Evolutionary conservation across 2,797 vertebrate species (phyloP).

Genomic region (Novumbra hubbsi): DNA sequence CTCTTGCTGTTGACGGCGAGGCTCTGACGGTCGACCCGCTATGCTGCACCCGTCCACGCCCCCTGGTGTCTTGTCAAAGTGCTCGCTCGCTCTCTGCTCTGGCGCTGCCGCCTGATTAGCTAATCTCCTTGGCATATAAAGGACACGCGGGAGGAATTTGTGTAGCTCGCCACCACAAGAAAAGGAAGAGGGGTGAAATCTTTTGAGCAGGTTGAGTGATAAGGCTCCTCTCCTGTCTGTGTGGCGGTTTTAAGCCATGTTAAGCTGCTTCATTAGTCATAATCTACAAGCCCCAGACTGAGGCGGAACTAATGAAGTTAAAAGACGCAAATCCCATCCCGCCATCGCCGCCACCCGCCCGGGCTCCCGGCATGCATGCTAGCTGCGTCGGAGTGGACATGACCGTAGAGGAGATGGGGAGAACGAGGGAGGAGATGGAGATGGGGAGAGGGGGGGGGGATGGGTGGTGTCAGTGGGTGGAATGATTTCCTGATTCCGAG

Average conservation of each 20-base stretch:
- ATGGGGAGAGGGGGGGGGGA: background rate
- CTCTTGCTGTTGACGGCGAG: background rate
- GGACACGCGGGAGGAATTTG: conserved; percentile 67
- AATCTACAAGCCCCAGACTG: conserved; percentile 80
- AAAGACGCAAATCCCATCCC: conserved; percentile 78
- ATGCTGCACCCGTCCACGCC: background rate
- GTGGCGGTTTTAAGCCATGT: conserved; percentile 72
- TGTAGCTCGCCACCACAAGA: conserved; percentile 64
- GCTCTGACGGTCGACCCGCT: background rate
- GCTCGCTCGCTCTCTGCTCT: conserved; percentile 16
- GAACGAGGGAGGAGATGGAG: background rate
- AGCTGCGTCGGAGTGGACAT: background rate
- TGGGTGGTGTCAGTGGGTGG: background rate
- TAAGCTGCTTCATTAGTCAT: conserved; percentile 85
- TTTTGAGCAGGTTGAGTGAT: conserved; percentile 81
- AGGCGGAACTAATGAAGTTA: conserved; percentile 80
- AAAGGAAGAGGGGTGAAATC: conserved; percentile 68
- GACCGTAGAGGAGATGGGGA: background rate
- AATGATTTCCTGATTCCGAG: background rate
- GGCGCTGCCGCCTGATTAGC: conserved; percentile 40
- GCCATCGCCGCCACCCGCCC: conserved; percentile 45
- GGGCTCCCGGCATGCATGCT: background rate
- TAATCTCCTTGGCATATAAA: conserved; percentile 70
- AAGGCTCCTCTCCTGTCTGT: conserved; percentile 75
- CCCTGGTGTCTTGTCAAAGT: conserved; percentile 20